These are phyloP conservation scores for Thalpophila matura DNA, from an alignment of 2,888 invertebrate genomes.

Conservation along the genomic window DNA sequence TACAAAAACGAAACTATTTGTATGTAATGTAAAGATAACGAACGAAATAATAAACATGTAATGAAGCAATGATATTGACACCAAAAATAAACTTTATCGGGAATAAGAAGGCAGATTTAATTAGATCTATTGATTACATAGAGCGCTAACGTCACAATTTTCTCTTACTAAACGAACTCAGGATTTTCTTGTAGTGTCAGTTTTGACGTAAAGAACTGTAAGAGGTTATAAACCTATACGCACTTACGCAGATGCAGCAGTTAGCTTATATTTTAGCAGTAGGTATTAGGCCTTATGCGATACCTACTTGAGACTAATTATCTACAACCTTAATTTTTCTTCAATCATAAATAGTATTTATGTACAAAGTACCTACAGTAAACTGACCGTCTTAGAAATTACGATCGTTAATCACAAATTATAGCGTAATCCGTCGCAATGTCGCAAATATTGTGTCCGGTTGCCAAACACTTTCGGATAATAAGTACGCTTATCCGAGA, in stretches of 20 bases:
- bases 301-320: too few species aligned
- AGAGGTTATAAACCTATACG: too few species aligned
- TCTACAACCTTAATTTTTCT: too few species aligned
- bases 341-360: background rate
- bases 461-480: conserved; percentile 69
- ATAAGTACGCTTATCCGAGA: conserved; percentile 66
- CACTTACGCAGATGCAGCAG: too few species aligned
- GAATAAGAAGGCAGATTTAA: background rate
- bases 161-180: background rate
- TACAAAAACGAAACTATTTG: background rate
- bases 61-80: background rate
- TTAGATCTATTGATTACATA: background rate
- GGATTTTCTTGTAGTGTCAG: background rate
- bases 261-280: too few species aligned
- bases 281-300: too few species aligned
- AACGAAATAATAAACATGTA: conserved; percentile 5
- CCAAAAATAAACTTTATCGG: background rate
- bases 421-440: conserved; percentile 22
- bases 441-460: conserved; percentile 45
- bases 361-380: background rate
- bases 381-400: background rate
- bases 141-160: background rate
- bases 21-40: background rate
- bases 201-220: background rate
- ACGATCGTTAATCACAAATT: conserved; percentile 7